Evolutionary conservation across 2,797 vertebrate species (phyloP).

Genomic region (Balearica regulorum): DNA sequence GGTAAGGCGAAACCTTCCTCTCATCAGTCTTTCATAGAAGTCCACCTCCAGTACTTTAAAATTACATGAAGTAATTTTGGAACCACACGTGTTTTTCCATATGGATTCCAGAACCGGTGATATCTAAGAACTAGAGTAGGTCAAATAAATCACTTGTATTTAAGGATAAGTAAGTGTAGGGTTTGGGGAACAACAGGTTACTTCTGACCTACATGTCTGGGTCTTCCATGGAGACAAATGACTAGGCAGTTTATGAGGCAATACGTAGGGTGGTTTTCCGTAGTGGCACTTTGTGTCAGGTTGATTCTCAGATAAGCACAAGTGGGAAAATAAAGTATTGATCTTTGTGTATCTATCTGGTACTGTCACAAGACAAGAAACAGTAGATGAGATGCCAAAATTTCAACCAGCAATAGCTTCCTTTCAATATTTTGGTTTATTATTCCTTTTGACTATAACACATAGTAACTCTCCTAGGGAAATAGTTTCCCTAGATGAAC

Average conservation of each 20-base stretch:
- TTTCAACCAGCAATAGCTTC: not conserved
- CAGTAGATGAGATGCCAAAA: not conserved
- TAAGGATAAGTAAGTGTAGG: not conserved
- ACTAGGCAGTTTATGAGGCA: not conserved
- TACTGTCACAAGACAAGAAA: not conserved
- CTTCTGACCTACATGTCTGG: not conserved
- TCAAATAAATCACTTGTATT: not conserved
- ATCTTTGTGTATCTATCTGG: not conserved
- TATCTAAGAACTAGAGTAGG: not conserved
- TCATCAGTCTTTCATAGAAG: not conserved
- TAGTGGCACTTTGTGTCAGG: not conserved
- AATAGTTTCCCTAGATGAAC: not conserved
- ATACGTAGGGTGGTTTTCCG: not conserved
- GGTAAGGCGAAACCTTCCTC: not conserved
- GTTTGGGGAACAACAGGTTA: not conserved
- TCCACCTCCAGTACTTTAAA: not conserved
- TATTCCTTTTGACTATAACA: not conserved
- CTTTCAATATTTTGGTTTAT: not conserved
- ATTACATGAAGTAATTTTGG: not conserved
- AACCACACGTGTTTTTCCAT: not conserved
- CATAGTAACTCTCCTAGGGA: not conserved
- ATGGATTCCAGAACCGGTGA: not conserved
- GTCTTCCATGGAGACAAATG: not conserved
- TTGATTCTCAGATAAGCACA: not conserved
- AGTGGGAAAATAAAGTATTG: not conserved